Percentiles rank a stretch among this genome's conserved stretches.
phyloP scores from a whole-genome alignment of 2,888 invertebrate species.

The Andrena trimmerana region DNA sequence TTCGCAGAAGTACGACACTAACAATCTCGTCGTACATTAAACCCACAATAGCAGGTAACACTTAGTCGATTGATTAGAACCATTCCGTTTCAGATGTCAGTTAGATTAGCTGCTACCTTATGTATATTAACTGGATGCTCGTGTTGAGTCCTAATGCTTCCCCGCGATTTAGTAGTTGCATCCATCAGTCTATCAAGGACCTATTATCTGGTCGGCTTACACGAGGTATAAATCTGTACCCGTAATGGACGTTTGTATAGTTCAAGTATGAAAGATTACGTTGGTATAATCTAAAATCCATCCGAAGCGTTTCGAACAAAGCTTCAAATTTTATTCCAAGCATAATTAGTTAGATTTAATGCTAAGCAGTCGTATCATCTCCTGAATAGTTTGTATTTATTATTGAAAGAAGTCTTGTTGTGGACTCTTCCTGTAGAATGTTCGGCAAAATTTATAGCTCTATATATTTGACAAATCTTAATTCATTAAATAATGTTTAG shows the following conservation, averaged over 20 bases:
- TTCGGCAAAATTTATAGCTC: too few relatives aligned
- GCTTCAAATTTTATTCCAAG: background rate
- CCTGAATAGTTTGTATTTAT: too few relatives aligned
- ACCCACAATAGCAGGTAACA: conserved; percentile 43
- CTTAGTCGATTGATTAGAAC: conserved; percentile 10
- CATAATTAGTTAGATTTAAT: too few relatives aligned
- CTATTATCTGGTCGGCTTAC: background rate
- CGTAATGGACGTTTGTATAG: background rate
- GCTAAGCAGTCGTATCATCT: too few relatives aligned
- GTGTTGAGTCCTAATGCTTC: background rate
- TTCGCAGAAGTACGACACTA: background rate
- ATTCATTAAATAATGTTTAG: too few relatives aligned
- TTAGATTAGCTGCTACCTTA: background rate
- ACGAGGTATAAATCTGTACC: too few relatives aligned
- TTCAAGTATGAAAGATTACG: background rate
- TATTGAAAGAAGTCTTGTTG: too few relatives aligned
- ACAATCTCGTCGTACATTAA: background rate
- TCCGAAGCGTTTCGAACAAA: background rate
- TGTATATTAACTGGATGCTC: background rate
- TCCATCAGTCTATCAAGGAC: background rate
- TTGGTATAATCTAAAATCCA: background rate
- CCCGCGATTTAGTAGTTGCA: background rate
- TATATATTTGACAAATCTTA: too few relatives aligned
- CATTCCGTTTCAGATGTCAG: background rate
- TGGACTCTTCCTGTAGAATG: too few relatives aligned